Percentiles rank a stretch among this genome's conserved stretches.
These are phyloP conservation scores for Drosophila ogumai DNA, from an alignment of 1,140 invertebrate genomes.

Conservation along the genomic window DNA sequence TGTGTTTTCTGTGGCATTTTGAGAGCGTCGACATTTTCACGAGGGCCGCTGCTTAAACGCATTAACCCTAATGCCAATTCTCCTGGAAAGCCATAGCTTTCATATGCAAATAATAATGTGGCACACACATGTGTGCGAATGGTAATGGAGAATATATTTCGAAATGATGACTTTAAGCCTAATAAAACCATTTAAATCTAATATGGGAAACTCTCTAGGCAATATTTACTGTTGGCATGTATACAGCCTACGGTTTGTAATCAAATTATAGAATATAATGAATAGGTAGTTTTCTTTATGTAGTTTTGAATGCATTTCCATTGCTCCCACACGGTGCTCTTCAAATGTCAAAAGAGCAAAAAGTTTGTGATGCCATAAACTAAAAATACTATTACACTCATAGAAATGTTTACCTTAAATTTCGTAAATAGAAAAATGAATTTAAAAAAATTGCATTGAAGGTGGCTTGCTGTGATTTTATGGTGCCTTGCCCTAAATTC, in stretches of 20 bases:
- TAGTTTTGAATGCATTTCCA: slow-evolving; percentile 21
- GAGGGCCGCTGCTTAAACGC: slow-evolving; percentile 57
- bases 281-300: slow-evolving; percentile 16
- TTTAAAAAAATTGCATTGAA: no score
- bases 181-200: slow-evolving; percentile 18
- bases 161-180: slow-evolving; percentile 45
- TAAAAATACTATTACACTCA: slow-evolving; percentile 13
- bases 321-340: slow-evolving; percentile 32
- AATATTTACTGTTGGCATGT: background rate
- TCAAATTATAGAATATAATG: slow-evolving; percentile 22
- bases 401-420: no score
- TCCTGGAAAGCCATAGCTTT: slow-evolving; percentile 47
- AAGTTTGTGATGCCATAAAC: slow-evolving; percentile 51
- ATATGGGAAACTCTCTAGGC: background rate
- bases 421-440: no score
- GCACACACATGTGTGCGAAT: slow-evolving; percentile 7
- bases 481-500: no score
- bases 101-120: slow-evolving; percentile 20
- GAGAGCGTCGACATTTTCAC: slow-evolving; percentile 39
- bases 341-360: slow-evolving; percentile 64
- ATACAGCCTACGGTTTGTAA: background rate
- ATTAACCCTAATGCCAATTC: slow-evolving; percentile 68
- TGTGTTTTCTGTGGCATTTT: slow-evolving; percentile 55
- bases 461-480: no score
- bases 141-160: background rate